A percentile compares a stretch with the other conserved stretches of the same genome.
Conservation (phyloP, 2,888 invertebrate genomes). For the Carpatolechia fugitivella region DNA sequence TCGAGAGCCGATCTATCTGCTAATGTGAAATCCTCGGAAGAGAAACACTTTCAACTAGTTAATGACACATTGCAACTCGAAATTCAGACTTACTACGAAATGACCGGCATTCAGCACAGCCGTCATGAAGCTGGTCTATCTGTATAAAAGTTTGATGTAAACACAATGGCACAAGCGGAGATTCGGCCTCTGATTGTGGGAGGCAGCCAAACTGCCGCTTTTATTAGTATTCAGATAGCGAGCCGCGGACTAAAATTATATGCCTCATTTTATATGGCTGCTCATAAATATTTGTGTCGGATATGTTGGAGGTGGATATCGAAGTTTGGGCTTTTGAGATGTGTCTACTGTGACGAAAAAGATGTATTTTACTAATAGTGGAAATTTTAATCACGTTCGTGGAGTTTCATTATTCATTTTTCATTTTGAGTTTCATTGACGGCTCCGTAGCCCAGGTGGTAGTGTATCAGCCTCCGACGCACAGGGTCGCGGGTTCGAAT, state of each 20-base stretch:
- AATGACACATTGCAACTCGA: not conserved
- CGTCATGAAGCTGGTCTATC: not conserved
- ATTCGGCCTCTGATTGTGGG: constrained; percentile 12
- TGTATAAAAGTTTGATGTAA: not conserved
- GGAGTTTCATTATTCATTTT: too few relatives aligned
- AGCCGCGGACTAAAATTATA: constrained; percentile 9
- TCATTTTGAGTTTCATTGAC: too few relatives aligned
- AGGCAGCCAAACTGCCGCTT: constrained; percentile 18
- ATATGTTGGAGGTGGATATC: constrained; percentile 2
- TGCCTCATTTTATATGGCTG: constrained; percentile 9
- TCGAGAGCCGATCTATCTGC: too few relatives aligned
- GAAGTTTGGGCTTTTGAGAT: not conserved
- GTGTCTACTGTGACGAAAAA: not conserved
- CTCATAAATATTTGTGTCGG: constrained; percentile 12
- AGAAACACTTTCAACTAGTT: too few relatives aligned
- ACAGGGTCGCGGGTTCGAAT: too few relatives aligned
- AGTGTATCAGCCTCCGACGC: too few relatives aligned
- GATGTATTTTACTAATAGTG: too few relatives aligned
- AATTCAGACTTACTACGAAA: not conserved
- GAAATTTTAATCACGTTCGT: too few relatives aligned
- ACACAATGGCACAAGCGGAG: not conserved
- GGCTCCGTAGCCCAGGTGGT: too few relatives aligned
- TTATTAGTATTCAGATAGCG: constrained; percentile 18
- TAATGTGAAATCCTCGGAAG: too few relatives aligned
- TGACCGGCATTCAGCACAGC: not conserved